Conservation (phyloP, 2,888 invertebrate species). For the Resseliella maxima region DNA sequence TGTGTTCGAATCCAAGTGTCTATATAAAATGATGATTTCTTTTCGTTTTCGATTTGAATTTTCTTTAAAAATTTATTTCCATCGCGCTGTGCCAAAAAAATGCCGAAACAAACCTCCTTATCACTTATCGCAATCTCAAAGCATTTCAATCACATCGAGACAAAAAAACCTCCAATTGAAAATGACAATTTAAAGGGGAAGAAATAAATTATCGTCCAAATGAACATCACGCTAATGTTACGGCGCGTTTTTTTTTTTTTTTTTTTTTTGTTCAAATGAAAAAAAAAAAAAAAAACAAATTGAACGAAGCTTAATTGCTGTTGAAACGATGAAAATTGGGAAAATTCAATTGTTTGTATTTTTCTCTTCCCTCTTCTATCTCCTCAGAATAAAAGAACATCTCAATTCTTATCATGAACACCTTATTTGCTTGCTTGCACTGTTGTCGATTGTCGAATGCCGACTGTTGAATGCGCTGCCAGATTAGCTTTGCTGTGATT, state of each 20-base stretch:
- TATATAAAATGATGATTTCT: conserved; percentile 11
- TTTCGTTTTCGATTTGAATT: background rate
- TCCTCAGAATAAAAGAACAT: background rate
- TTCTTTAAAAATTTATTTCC: background rate
- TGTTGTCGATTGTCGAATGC: background rate
- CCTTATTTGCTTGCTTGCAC: background rate
- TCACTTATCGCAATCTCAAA: no score
- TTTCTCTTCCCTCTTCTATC: background rate
- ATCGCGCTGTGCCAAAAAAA: background rate
- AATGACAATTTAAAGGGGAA: no score
- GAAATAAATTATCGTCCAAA: background rate
- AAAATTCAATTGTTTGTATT: background rate
- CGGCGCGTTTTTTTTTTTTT: no score
- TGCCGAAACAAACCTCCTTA: background rate
- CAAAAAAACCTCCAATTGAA: no score
- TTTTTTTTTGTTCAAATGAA: background rate
- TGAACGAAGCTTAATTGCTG: background rate
- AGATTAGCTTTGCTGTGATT: background rate
- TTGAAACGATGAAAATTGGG: background rate
- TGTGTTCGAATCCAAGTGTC: background rate
- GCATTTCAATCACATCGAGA: background rate
- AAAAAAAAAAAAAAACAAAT: background rate
- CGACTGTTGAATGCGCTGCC: background rate
- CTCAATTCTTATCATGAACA: background rate
- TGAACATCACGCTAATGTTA: background rate